Conservation (phyloP, 2,888 invertebrate genomes). For the Lordiphosa andalusiaca region DNA sequence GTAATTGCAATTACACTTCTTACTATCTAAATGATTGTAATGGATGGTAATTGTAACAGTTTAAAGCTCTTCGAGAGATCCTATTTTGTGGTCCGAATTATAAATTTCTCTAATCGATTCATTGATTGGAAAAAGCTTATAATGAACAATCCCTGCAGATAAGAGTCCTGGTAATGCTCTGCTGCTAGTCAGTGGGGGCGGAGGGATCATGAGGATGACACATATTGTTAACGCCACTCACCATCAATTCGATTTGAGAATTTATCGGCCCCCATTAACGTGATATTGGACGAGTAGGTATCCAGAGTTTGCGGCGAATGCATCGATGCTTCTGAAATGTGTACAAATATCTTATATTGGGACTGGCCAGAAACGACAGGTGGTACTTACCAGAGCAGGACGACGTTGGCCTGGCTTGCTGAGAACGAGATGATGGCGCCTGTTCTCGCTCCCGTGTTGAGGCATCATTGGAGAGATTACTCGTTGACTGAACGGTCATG, state of each 20-base stretch:
- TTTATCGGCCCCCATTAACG: conserved; percentile 55
- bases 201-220: too few species aligned
- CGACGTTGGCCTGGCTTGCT: conserved; percentile 62
- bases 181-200: too few species aligned
- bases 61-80: too few species aligned
- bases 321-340: conserved; percentile 61
- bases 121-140: too few species aligned
- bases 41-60: too few species aligned
- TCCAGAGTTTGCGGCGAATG: conserved; percentile 75
- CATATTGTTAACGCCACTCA: conserved; percentile 11
- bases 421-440: conserved; percentile 15
- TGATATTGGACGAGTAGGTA: conserved; percentile 63
- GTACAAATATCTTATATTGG: background rate
- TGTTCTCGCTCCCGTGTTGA: conserved; percentile 12
- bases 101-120: too few species aligned
- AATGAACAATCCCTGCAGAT: too few species aligned
- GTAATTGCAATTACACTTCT: too few species aligned
- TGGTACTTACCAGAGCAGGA: conserved; percentile 75
- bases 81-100: too few species aligned
- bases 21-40: too few species aligned
- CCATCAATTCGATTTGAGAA: conserved; percentile 44
- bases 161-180: too few species aligned
- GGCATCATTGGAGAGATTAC: conserved; percentile 40
- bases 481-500: conserved; percentile 35
- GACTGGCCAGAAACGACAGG: background rate